Evolutionary conservation across 2,888 invertebrate species (phyloP).

Genomic region (Baronia brevicornis): DNA sequence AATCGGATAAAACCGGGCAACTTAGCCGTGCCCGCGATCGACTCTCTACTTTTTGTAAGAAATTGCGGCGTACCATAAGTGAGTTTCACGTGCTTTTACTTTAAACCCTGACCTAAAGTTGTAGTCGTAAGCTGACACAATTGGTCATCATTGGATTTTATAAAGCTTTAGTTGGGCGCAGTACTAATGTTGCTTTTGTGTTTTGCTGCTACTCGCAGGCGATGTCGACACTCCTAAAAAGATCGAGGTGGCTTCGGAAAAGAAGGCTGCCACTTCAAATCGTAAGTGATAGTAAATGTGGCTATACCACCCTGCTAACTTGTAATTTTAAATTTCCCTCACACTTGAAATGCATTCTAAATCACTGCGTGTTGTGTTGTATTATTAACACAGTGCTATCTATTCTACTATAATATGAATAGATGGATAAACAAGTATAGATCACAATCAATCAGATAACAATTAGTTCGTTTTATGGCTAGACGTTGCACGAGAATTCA

Average conservation of each 20-base stretch:
- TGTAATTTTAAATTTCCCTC: conserved; percentile 22
- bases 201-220: conserved; percentile 67
- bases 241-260: conserved; percentile 67
- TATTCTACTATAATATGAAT: too few species aligned
- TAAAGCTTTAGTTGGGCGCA: conserved; percentile 13
- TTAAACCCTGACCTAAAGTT: conserved; percentile 7
- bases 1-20: conserved; percentile 59
- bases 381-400: too few species aligned
- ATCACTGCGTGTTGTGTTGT: too few species aligned
- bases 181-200: conserved; percentile 74
- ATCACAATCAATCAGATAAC: too few species aligned
- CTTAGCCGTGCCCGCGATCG: conserved; percentile 64
- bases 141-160: conserved; percentile 10
- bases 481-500: too few species aligned
- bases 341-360: conserved; percentile 3
- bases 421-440: too few species aligned
- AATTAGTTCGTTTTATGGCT: too few species aligned
- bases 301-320: conserved; percentile 43
- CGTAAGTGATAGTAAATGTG: conserved; percentile 73
- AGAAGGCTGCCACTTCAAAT: conserved; percentile 66
- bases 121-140: conserved; percentile 6
- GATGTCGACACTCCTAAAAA: conserved; percentile 73
- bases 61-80: conserved; percentile 69
- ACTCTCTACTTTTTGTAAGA: conserved; percentile 66
- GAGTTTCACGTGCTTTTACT: conserved; percentile 49